These are phyloP conservation scores for Heliopora coerulea DNA, from an alignment of 92 coral and sea anemone species.

Conservation along the genomic window DNA sequence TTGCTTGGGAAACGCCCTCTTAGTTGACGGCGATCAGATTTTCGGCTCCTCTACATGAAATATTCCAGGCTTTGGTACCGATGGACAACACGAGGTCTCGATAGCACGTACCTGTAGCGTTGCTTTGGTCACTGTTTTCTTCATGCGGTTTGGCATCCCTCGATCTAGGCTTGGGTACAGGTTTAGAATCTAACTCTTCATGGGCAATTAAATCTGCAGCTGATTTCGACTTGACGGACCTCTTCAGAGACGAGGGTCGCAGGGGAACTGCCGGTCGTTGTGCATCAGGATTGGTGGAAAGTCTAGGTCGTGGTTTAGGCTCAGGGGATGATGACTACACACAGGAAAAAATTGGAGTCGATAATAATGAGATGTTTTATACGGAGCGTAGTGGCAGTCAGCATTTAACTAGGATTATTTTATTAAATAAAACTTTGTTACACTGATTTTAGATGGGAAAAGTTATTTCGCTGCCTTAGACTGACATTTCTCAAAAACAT, in stretches of 20 bases:
- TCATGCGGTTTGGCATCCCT: conserved; percentile 11
- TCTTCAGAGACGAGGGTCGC: conserved; percentile 23
- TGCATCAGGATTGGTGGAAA: conserved; percentile 24
- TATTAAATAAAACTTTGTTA: too few species aligned
- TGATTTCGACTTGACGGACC: conserved; percentile 22
- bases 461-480: too few species aligned
- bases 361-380: neutral
- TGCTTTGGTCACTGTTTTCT: neutral
- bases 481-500: too few species aligned
- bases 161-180: conserved; percentile 75
- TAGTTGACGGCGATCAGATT: too few species aligned
- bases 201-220: conserved; percentile 29
- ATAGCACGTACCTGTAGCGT: neutral
- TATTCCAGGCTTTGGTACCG: too few species aligned
- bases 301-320: conserved; percentile 31
- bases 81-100: too few species aligned
- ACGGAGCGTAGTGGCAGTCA: too few species aligned
- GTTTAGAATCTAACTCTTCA: conserved; percentile 67
- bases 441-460: too few species aligned
- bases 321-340: neutral
- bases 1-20: too few species aligned
- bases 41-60: too few species aligned
- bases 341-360: neutral
- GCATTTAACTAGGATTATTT: too few species aligned
- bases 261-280: conserved; percentile 12